Evolutionary conservation across 2,113 vertebrate species (phyloP).

Genomic region (Nothoprocta pentlandii): DNA sequence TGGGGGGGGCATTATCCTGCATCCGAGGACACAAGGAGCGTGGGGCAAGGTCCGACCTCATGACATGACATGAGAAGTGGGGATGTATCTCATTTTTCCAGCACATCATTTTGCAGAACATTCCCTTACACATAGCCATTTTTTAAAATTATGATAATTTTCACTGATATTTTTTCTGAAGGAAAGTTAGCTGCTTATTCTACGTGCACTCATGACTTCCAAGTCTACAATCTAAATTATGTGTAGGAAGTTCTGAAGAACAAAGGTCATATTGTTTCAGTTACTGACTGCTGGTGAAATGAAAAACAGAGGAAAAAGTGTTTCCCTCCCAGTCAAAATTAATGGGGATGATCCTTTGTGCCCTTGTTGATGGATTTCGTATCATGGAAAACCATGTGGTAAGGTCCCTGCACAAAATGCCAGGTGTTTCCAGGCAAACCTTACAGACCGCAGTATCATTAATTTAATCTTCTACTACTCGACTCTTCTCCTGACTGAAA

Average conservation of each 20-base stretch:
- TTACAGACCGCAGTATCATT: not conserved
- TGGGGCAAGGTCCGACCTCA: not conserved
- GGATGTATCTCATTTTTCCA: not conserved
- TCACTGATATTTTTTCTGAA: not conserved
- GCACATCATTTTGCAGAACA: not conserved
- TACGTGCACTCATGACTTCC: not conserved
- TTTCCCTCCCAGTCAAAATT: not conserved
- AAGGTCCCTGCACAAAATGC: not conserved
- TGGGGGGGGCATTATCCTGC: not conserved
- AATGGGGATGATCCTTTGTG: not conserved
- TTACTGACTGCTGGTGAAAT: not conserved
- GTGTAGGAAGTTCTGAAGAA: not conserved
- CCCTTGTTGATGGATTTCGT: conserved; percentile 13
- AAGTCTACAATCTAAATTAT: not conserved
- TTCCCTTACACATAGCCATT: fast-evolving
- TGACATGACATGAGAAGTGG: not conserved
- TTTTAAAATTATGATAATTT: not conserved
- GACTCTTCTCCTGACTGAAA: conserved; percentile 45
- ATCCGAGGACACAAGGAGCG: not conserved
- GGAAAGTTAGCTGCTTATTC: not conserved
- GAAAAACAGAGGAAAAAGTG: not conserved
- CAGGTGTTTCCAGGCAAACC: conserved; percentile 46
- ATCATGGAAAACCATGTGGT: not conserved
- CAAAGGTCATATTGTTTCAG: fast-evolving
- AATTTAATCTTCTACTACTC: conserved; percentile 55